Evolutionary conservation across 2,797 vertebrate genomes (phyloP).

Genomic region (Atherinosoma microstoma): DNA sequence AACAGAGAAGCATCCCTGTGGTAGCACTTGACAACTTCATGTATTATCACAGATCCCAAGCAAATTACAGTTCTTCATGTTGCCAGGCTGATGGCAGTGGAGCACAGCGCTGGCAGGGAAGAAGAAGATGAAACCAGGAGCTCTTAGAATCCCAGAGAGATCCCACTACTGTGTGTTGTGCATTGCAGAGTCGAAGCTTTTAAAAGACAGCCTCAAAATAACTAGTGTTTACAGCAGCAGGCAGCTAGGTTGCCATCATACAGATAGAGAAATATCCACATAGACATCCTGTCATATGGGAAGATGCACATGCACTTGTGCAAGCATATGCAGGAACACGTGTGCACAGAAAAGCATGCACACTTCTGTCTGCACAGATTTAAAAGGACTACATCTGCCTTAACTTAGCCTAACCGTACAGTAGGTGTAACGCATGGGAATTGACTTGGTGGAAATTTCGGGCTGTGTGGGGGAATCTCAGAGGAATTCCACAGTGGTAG

Average conservation of each 20-base stretch:
- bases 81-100: conserved; percentile 37
- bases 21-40: conserved; percentile 31
- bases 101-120: conserved; percentile 39
- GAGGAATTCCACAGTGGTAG: conserved; percentile 36
- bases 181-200: conserved; percentile 53
- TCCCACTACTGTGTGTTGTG: conserved; percentile 36
- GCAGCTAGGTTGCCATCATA: conserved; percentile 50
- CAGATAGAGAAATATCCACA: conserved; percentile 71
- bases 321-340: not conserved
- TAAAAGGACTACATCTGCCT: conserved; percentile 32
- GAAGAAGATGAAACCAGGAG: conserved; percentile 56
- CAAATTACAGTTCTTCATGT: conserved; percentile 61
- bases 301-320: conserved; percentile 8
- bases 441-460: conserved; percentile 23
- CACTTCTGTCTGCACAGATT: conserved; percentile 8
- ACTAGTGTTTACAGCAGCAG: conserved; percentile 66
- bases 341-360: not conserved
- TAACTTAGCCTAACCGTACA: not conserved
- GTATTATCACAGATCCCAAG: conserved; percentile 46
- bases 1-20: conserved; percentile 31
- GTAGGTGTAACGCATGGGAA: conserved; percentile 26
- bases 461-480: conserved; percentile 28
- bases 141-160: conserved; percentile 68
- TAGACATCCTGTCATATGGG: conserved; percentile 58
- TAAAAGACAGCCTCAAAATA: conserved; percentile 72